Percentiles rank a stretch among this genome's conserved stretches.
Conservation (phyloP, 1,140 invertebrate genomes). For the Drosophila navojoa region DNA sequence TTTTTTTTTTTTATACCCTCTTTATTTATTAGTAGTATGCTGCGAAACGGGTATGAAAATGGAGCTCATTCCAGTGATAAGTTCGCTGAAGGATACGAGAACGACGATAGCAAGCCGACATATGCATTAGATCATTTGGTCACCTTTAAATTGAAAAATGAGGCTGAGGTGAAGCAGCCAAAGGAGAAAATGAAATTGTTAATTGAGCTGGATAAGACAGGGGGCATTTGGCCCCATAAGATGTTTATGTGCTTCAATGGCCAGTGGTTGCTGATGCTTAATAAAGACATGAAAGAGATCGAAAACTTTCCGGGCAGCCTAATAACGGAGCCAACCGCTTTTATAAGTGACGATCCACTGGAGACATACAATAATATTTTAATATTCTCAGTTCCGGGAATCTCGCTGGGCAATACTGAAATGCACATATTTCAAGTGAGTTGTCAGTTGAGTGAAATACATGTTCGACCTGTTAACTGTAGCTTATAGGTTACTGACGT, state of each 20-base stretch:
- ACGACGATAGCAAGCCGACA: conserved; percentile 68
- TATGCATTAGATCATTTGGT: conserved; percentile 78
- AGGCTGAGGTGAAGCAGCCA: conserved; percentile 66
- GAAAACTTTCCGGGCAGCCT: conserved; percentile 78
- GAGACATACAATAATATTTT: conserved; percentile 75
- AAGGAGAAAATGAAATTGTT: conserved; percentile 79
- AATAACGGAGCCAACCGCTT: conserved; percentile 75
- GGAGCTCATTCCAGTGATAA: conserved; percentile 41
- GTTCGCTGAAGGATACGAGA: conserved; percentile 33
- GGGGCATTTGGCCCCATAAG: conserved; percentile 78
- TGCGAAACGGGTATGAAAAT: conserved; percentile 73
- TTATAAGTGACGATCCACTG: conserved; percentile 72
- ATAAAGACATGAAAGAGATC: conserved; percentile 77
- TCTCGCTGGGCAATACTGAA: conserved; percentile 74
- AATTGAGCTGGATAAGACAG: conserved; percentile 72
- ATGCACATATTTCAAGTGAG: conserved; percentile 80
- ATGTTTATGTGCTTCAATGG: conserved; percentile 81
- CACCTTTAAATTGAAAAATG: conserved; percentile 77
- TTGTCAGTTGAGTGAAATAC: neutral
- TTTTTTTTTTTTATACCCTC: neutral
- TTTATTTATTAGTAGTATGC: conserved; percentile 57
- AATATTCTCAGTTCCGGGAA: conserved; percentile 74
- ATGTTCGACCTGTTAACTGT: no score
- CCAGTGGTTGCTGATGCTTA: conserved; percentile 80
- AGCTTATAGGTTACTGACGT: conserved; percentile 83